Evolutionary conservation across 2,113 vertebrate species (phyloP).

Genomic region (Ctenomys sociabilis): DNA sequence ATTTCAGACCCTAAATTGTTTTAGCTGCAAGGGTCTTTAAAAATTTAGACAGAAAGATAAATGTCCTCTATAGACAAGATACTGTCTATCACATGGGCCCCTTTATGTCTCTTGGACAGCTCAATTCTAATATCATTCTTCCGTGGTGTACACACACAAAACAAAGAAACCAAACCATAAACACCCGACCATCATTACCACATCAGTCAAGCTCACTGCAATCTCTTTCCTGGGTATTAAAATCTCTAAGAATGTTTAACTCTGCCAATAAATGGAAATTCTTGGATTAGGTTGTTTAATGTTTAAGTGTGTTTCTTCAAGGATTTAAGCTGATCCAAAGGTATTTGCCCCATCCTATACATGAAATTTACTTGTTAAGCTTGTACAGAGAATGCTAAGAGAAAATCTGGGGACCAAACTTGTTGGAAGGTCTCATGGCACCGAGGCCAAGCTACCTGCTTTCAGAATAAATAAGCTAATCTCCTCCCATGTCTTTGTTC

Average conservation of each 20-base stretch:
- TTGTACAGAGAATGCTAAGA: neutral
- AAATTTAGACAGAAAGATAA: neutral
- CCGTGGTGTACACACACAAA: neutral
- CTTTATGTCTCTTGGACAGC: neutral
- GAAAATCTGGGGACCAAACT: neutral
- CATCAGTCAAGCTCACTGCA: neutral
- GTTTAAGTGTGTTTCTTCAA: slow-evolving; percentile 42
- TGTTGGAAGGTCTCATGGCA: neutral
- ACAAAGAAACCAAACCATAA: neutral
- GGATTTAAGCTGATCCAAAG: neutral
- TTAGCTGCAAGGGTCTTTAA: neutral
- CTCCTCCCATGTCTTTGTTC: neutral
- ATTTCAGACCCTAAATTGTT: neutral
- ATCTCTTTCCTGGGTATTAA: slow-evolving; percentile 14
- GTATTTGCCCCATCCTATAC: neutral
- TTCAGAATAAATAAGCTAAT: too few species aligned
- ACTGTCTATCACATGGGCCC: neutral
- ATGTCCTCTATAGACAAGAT: neutral
- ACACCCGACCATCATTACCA: neutral
- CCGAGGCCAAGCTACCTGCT: neutral
- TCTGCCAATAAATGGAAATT: neutral
- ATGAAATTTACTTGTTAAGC: too few species aligned
- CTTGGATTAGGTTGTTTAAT: neutral
- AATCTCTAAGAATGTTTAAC: neutral
- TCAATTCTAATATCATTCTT: neutral